phyloP scores from a whole-genome alignment of 2,888 invertebrate genomes.

The Pseudococcus viburni region DNA sequence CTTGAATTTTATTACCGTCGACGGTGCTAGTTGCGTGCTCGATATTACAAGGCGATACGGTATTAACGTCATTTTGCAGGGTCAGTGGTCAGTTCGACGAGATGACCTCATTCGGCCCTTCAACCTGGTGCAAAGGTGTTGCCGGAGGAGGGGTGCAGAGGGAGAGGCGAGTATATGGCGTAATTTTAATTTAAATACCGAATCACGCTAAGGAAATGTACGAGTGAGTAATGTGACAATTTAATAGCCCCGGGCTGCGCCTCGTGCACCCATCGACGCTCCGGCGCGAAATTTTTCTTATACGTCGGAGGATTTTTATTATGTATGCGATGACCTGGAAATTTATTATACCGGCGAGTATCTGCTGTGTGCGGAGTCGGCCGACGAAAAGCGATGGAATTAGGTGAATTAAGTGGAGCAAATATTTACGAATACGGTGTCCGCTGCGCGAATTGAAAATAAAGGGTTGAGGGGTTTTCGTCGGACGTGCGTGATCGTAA shows the following conservation, averaged over 20 bases:
- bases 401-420: constrained; percentile 15
- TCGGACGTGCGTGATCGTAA: constrained; percentile 6
- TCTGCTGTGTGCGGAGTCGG: neutral
- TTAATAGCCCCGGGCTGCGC: constrained; percentile 45
- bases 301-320: neutral
- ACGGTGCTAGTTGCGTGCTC: constrained; percentile 47
- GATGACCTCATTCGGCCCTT: constrained; percentile 61
- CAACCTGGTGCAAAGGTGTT: neutral
- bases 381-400: neutral
- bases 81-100: constrained; percentile 63
- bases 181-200: constrained; percentile 62
- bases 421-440: constrained; percentile 35
- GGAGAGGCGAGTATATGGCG: neutral
- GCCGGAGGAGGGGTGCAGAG: neutral
- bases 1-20: constrained; percentile 41
- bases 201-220: constrained; percentile 65
- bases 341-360: neutral
- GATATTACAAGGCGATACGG: constrained; percentile 43
- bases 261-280: neutral
- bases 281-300: constrained; percentile 44
- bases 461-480: neutral
- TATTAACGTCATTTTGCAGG: constrained; percentile 60
- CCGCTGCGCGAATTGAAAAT: neutral
- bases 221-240: constrained; percentile 64
- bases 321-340: constrained; percentile 52